phyloP scores from a whole-genome alignment of 2,797 vertebrate species.

The Trichosurus vulpecula region DNA sequence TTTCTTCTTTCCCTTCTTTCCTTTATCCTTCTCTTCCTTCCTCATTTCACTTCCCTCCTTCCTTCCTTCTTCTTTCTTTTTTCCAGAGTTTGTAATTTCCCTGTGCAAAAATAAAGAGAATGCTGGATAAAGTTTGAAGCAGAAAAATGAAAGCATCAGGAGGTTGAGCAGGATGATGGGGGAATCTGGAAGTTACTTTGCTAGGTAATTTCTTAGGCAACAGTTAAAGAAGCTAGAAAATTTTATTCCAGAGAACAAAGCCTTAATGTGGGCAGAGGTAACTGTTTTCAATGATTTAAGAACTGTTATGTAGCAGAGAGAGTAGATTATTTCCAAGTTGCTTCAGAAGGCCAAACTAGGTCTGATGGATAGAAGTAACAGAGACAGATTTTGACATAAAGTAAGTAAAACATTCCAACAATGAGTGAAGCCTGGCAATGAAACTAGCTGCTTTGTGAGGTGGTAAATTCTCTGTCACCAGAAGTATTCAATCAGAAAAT shows the following conservation, averaged over 20 bases:
- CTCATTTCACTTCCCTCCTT: too few species aligned
- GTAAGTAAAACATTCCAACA: not conserved
- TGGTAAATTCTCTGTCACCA: not conserved
- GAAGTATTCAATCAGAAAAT: not conserved
- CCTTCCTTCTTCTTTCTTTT: not conserved
- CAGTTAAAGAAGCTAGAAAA: not conserved
- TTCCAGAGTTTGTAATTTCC: slow-evolving; percentile 29
- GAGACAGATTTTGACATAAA: not conserved
- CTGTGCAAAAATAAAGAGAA: not conserved
- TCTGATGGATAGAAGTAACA: not conserved
- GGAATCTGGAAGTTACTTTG: not conserved
- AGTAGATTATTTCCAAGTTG: not conserved
- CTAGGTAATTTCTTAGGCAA: not conserved
- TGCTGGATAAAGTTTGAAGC: not conserved
- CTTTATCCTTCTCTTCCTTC: too few species aligned
- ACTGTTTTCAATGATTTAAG: not conserved
- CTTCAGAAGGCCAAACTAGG: not conserved
- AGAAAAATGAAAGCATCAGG: not conserved
- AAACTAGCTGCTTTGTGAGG: not conserved
- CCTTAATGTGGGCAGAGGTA: not conserved
- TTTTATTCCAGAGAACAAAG: not conserved
- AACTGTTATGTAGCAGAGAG: not conserved
- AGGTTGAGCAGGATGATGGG: not conserved
- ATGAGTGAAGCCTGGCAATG: not conserved
- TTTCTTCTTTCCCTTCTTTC: too few species aligned